These are phyloP conservation scores for Rhynchomys soricoides DNA, from an alignment of 2,113 vertebrate genomes.

Conservation along the genomic window DNA sequence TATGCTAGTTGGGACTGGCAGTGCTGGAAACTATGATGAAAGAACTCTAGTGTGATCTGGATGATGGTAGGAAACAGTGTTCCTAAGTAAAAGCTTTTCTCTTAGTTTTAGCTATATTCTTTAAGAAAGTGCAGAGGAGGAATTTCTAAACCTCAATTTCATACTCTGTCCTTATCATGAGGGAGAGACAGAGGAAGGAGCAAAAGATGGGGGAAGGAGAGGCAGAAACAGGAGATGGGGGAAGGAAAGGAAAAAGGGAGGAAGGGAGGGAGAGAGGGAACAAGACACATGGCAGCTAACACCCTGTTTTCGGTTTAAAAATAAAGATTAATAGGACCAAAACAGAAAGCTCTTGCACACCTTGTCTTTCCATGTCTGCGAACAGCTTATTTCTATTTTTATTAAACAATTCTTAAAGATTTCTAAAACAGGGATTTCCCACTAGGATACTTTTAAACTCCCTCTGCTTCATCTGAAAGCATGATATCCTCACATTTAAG, in stretches of 20 bases:
- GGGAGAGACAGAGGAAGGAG: background rate
- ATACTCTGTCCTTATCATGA: background rate
- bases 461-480: slow-evolving; percentile 38
- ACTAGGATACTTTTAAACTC: slow-evolving; percentile 24
- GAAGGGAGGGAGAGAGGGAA: background rate
- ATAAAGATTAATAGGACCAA: background rate
- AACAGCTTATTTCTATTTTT: slow-evolving; percentile 33
- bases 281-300: background rate
- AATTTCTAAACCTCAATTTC: background rate
- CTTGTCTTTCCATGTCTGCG: background rate
- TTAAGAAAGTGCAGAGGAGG: background rate
- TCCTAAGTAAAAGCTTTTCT: background rate
- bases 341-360: slow-evolving; percentile 19
- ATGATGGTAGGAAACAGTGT: background rate
- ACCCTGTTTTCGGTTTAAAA: slow-evolving; percentile 26
- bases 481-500: background rate
- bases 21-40: background rate
- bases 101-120: background rate
- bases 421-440: slow-evolving; percentile 9
- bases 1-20: fast-evolving
- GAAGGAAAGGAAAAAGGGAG: background rate
- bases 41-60: background rate
- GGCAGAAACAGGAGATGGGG: background rate
- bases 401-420: background rate
- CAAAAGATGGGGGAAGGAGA: background rate